Conservation (phyloP, 2,113 vertebrate species). For the Arizona elegans region DNA sequence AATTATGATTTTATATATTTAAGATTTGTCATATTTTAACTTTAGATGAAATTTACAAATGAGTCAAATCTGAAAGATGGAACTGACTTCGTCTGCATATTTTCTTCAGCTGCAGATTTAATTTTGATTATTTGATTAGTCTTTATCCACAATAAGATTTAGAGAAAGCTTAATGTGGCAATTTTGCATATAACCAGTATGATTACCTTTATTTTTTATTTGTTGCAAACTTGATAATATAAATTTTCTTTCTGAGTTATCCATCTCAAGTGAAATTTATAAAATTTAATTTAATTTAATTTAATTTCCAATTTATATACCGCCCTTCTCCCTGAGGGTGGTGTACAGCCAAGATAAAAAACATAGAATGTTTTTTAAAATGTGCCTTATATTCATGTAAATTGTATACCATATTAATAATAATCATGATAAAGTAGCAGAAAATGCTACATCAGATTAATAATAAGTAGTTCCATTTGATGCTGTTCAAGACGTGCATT, state of each 20-base stretch:
- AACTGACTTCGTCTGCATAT: neutral
- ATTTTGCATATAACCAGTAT: neutral
- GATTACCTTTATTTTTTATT: neutral
- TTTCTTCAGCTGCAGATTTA: neutral
- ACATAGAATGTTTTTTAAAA: no score
- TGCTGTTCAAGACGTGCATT: constrained; percentile 1
- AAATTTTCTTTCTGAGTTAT: neutral
- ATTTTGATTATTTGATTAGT: neutral
- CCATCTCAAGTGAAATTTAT: neutral
- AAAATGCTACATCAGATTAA: neutral
- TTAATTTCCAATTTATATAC: no score
- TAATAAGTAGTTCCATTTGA: constrained; percentile 6
- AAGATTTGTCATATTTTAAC: neutral
- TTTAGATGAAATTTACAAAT: neutral
- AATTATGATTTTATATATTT: neutral
- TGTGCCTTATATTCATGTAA: neutral
- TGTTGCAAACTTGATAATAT: neutral
- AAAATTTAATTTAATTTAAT: no score
- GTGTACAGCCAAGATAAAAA: no score
- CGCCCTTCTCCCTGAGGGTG: no score
- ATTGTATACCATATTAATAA: neutral
- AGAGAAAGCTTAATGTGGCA: neutral
- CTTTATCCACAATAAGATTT: neutral
- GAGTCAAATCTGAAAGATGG: neutral
- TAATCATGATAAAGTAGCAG: constrained; percentile 8